Base-by-base conservation (phyloP, 2,888 invertebrate species). In the Sussaba pulchella region DNA sequence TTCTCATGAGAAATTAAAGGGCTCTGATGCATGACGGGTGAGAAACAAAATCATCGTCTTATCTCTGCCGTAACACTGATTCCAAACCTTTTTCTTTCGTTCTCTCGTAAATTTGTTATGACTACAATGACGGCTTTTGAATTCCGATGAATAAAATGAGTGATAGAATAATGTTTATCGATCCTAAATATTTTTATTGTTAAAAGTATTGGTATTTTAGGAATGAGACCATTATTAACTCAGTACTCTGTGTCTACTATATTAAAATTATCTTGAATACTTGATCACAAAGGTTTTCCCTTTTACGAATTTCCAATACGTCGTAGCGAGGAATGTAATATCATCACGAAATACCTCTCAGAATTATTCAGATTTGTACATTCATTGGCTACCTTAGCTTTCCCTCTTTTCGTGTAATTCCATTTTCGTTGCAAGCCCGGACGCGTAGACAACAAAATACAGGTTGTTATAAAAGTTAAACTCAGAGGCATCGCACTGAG, bases 1-100 rank as follows among this genome's bases (percentile, higher is more conserved):
- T 36, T 67, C 52, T 52, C 52, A 9, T 9, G 31, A 69, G 26
- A 26, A 57, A 83, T 82, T 77, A 82, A 83, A 59, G 70, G 81
- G 74, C 72, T 67, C 73, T 64, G 9, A 72, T 63, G 73, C 41
- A 73, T 73, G 78, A 79, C 70, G 59, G 70, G 39, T 12, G 4
- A 21, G 57, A 50, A 41, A 66, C 19, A 21, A 61, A 73, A 45
- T 50, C 45, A 75, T 75, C 50, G 50, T 63, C 79, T 71, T 80
- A 79, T 75, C 70, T 66, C 79, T 43, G 66, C 71, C 79, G 71
- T 71, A 71, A 75, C 74, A 71, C 66, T 43, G 50, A 26, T 17
- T 63, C 21, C 2, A 17, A 19, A 31, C 21, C 19, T 43, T 43
- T 24, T 64, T 57, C 31, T 54, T 17, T 8, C 26, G 10, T 69